Base-by-base conservation (phyloP, 2,113 vertebrate genomes). In the Arizona elegans region DNA sequence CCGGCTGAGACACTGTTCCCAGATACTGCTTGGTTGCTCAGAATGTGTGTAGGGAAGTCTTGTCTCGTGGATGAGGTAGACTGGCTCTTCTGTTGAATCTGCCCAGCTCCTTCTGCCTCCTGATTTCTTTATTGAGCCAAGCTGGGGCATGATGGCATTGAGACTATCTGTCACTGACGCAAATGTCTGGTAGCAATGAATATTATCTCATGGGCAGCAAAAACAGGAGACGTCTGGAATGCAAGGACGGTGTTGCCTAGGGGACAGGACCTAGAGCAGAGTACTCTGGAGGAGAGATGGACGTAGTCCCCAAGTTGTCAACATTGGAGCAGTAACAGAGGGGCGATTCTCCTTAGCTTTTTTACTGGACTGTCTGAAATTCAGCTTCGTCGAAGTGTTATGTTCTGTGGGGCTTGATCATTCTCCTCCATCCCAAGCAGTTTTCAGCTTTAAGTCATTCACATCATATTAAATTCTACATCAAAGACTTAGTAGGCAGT, bases 141-240 rank as follows among this genome's bases (percentile, higher is more conserved):
- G 88, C 94, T 89, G 0, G 0, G 92, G 92, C 81, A 95, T 93
- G 92, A 94, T 97, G 97, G 97, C 97, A 97, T 97, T 97, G 97
- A 97, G 96, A 96, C 95, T 88, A 96, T 96, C 96, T 96, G 96
- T 96, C 97, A 96, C 95, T 97, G 97, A 97, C 97, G 97, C 95
- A 97, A 96, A 96, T 1, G 96, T 97, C 97, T 97, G 96, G 95
- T 95, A 3, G 29, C 96, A 0, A 88, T 95, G 97, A 97, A 96
- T 96, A 97, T 97, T 97, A 97, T 97, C 96, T 97, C 96, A 95
- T 96, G 95, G 96, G 95, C 96, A 95, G 8, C 58, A 97, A 95
- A 95, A 97, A 96, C 95, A 95, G 75, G 96, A 96, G 97, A 95
- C 92, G 96, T 97, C 96, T 97, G 97, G 97, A 97, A 97, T 97